Evolutionary conservation across 2,797 vertebrate species (phyloP).

Genomic region (Pipistrellus pipistrellus): DNA sequence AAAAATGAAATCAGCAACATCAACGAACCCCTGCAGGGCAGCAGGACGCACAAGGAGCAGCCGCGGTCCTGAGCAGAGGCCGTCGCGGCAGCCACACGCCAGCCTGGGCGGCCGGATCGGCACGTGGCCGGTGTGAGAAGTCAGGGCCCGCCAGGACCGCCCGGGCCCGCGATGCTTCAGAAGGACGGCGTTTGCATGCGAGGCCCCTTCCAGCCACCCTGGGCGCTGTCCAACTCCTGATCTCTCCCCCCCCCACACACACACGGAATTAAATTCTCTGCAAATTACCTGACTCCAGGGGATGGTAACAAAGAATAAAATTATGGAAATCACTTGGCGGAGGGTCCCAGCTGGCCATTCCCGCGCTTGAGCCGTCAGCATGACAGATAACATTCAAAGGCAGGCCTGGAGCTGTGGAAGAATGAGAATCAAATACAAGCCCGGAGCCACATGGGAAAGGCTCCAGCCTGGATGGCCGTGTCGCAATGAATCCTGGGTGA

Average conservation of each 20-base stretch:
- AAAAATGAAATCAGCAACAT: no score
- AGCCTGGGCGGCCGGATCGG: no score
- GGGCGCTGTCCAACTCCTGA: no score
- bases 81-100: not conserved
- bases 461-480: not conserved
- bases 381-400: accelerated
- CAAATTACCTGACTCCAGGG: not conserved
- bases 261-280: not conserved
- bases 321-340: accelerated
- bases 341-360: accelerated
- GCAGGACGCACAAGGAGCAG: not conserved
- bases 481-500: not conserved
- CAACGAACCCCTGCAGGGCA: not conserved
- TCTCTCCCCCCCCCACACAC: no score
- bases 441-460: not conserved
- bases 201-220: no score
- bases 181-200: no score
- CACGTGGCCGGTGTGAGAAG: no score
- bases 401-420: not conserved
- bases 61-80: not conserved
- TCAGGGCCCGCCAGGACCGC: no score
- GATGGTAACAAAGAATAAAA: accelerated
- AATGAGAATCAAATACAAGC: slow-evolving; percentile 13
- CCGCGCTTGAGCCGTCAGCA: no score
- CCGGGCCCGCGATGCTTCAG: no score